Percentiles rank a stretch among this genome's conserved stretches.
Evolutionary conservation across 2,113 vertebrate species (phyloP).

Genomic region (Climacteris rufus): DNA sequence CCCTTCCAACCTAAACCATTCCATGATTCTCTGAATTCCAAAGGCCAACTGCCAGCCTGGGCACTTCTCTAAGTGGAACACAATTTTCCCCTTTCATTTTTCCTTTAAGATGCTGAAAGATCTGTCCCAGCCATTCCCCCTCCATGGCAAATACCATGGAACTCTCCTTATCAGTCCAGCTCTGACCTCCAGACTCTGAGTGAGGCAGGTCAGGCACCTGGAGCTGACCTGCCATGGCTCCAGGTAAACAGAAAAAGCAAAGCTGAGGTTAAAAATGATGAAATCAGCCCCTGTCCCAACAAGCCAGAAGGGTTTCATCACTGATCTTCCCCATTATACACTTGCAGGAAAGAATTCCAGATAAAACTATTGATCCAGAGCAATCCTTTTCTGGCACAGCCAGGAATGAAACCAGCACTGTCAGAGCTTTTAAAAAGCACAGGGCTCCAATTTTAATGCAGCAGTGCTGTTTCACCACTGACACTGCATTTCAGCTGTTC

Average conservation of each 20-base stretch:
- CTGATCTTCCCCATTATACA: neutral
- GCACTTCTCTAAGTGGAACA: neutral
- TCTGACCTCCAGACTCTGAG: neutral
- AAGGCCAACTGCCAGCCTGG: neutral
- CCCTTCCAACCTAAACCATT: too few species aligned
- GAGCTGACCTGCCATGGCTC: neutral
- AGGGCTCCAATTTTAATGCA: neutral
- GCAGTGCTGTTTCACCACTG: neutral
- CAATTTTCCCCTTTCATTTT: neutral
- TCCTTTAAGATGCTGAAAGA: neutral
- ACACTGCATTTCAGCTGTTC: neutral
- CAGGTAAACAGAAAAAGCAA: neutral
- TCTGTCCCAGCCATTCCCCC: neutral
- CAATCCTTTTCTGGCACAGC: neutral
- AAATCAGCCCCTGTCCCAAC: neutral
- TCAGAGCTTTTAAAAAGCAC: neutral
- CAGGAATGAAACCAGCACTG: neutral
- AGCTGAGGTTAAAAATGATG: neutral
- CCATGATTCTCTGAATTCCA: too few species aligned
- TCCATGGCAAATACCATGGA: accelerated
- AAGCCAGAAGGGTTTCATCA: neutral
- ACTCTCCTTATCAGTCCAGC: neutral
- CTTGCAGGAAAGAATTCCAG: neutral
- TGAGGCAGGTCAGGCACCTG: neutral
- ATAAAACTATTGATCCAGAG: neutral